phyloP scores from a whole-genome alignment of 1,140 invertebrate species.

The Condylostylus longicornis region DNA sequence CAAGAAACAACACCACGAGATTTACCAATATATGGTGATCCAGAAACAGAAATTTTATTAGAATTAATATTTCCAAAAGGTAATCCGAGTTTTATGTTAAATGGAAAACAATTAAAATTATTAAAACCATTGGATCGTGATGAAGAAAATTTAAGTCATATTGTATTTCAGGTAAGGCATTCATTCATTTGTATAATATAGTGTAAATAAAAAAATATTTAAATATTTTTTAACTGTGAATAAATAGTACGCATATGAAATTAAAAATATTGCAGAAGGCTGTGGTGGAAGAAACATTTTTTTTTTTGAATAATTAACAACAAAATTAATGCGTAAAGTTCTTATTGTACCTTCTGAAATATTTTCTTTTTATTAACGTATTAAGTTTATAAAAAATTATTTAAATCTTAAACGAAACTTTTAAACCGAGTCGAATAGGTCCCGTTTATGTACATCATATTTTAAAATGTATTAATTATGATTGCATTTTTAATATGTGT shows the following conservation, averaged over 20 bases:
- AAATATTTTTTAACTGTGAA: not conserved
- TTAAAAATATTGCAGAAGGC: too few species aligned
- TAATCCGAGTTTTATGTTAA: constrained; percentile 56
- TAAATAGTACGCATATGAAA: not conserved
- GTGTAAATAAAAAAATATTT: not conserved
- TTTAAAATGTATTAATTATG: too few species aligned
- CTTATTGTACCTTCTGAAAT: too few species aligned
- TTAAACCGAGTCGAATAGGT: too few species aligned
- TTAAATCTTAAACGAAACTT: too few species aligned
- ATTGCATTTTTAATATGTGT: too few species aligned
- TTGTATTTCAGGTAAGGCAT: constrained; percentile 62
- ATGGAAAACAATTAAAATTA: constrained; percentile 67
- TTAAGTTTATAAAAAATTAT: too few species aligned
- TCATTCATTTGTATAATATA: not conserved
- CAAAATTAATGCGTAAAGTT: too few species aligned
- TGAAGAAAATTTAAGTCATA: constrained; percentile 67
- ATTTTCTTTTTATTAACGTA: too few species aligned
- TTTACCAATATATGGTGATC: constrained; percentile 67
- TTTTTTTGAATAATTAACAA: too few species aligned
- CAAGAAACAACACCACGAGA: constrained; percentile 64
- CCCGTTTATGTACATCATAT: too few species aligned
- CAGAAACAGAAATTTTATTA: constrained; percentile 60
- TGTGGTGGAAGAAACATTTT: too few species aligned
- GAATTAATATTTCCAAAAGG: constrained; percentile 62
- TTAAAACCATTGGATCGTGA: constrained; percentile 71